A percentile compares a stretch with the other conserved stretches of the same genome.
These are phyloP conservation scores for Carlito syrichta DNA, from an alignment of 2,113 vertebrate genomes.

Conservation along the genomic window DNA sequence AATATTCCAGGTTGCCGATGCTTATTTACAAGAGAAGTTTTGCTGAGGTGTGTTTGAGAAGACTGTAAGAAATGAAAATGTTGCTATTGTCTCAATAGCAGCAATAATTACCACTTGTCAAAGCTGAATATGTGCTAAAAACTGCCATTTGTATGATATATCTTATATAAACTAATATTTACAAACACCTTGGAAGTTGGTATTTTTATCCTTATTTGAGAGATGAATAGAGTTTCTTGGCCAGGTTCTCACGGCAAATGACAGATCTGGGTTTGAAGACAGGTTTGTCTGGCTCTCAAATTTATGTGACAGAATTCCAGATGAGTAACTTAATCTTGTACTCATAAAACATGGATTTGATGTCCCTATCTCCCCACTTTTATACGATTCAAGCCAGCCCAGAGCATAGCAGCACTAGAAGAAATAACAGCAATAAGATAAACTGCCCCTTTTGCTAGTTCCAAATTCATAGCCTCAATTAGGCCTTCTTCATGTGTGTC, in stretches of 20 bases:
- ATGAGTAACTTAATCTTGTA: not conserved
- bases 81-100: not conserved
- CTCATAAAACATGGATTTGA: not conserved
- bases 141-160: not conserved
- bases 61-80: not conserved
- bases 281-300: not conserved
- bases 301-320: not conserved
- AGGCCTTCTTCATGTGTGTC: not conserved
- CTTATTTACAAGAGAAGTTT: not conserved
- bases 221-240: not conserved
- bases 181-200: not conserved
- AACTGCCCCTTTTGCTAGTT: not conserved
- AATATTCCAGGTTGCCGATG: not conserved
- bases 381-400: not conserved
- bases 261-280: not conserved
- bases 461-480: not conserved
- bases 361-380: not conserved
- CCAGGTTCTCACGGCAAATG: not conserved
- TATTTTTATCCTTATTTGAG: not conserved
- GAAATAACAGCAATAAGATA: not conserved
- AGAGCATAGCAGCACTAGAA: not conserved
- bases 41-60: not conserved
- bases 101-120: not conserved
- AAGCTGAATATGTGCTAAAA: not conserved
- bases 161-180: not conserved